Base-by-base conservation (phyloP, 2,888 invertebrate genomes). In the Ypsolopha sequella region DNA sequence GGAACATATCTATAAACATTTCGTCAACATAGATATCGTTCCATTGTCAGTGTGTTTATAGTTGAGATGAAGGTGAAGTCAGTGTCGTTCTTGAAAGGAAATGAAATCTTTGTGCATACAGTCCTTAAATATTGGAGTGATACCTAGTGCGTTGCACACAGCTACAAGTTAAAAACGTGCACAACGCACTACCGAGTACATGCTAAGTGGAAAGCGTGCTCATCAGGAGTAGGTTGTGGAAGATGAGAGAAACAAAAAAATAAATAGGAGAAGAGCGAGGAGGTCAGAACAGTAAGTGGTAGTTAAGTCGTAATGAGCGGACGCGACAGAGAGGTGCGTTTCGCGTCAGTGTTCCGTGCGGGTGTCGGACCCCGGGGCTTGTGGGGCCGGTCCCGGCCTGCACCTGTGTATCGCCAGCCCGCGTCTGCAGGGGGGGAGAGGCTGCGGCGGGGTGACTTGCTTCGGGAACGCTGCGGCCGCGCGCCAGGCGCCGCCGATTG, bases 371-470 rank as follows among this genome's bases (percentile, higher is more conserved):
- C 61, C 61, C 59, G 58, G 55, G 59, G 52, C 63, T 65, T 60
- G 59, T 66, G 64, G 69, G 54, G 54, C 52, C 60, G 56, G 60
- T 52, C 53, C 54, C 60, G 66, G 73, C 66, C 11, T 78, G 76
- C 81, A 80, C 88, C 89, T 78, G 89, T 77, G 76, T 90, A 90
- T 74, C 90, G 90, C 73, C 88, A 86, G 61, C 85, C 84, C 73
- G 89, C 85, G 67, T 90, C 91, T 68, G 92, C 92, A 52, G 95
- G 94, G 51, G 95, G 95, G 54, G 95, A 95, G 57, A 95, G 88
- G 66, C 94, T 95, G 65, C 95, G 90, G 54, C 93, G 90, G 60
- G 95, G 95, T 62, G 95, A 95, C 85, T 93, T 95, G 76, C 94
- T 94, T 64, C 93, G 89, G 51, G 91, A 91, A 55, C 92, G 88